These are phyloP conservation scores for Amiota communis DNA, from an alignment of 2,888 invertebrate genomes.

Conservation along the genomic window DNA sequence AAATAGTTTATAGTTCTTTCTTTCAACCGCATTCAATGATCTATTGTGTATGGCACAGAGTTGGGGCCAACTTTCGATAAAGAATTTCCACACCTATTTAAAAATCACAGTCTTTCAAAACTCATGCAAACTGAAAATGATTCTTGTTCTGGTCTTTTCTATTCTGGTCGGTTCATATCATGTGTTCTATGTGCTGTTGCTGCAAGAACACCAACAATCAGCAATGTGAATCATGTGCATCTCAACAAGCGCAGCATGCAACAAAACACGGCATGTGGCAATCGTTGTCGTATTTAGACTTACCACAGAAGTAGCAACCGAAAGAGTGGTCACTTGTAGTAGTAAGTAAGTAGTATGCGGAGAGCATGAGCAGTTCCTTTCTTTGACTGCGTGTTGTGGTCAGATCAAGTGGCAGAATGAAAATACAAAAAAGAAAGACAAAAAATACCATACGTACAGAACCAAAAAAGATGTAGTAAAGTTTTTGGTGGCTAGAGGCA, in stretches of 20 bases:
- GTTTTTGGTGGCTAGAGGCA: background rate
- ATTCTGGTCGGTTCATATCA: no score
- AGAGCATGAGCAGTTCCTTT: background rate
- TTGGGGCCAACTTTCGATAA: background rate
- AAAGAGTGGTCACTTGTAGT: background rate
- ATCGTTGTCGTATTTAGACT: background rate
- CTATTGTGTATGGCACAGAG: background rate
- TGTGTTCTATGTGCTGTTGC: background rate
- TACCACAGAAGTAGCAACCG: background rate
- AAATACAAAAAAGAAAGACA: no score
- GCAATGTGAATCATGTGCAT: slow-evolving; percentile 3
- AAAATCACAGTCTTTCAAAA: background rate
- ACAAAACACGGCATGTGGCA: slow-evolving; percentile 22
- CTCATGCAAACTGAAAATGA: background rate
- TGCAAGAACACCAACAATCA: background rate
- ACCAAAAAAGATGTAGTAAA: background rate
- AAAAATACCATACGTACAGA: no score
- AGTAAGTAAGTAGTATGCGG: no score
- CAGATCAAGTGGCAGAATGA: background rate
- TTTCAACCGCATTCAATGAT: no score
- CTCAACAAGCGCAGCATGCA: slow-evolving; percentile 26
- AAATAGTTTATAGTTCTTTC: no score
- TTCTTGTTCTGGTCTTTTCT: no score
- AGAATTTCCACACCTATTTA: slow-evolving; percentile 21
- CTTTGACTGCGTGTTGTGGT: slow-evolving; percentile 5